phyloP scores from a whole-genome alignment of 2,113 vertebrate species.

The Ailuropoda melanoleuca region DNA sequence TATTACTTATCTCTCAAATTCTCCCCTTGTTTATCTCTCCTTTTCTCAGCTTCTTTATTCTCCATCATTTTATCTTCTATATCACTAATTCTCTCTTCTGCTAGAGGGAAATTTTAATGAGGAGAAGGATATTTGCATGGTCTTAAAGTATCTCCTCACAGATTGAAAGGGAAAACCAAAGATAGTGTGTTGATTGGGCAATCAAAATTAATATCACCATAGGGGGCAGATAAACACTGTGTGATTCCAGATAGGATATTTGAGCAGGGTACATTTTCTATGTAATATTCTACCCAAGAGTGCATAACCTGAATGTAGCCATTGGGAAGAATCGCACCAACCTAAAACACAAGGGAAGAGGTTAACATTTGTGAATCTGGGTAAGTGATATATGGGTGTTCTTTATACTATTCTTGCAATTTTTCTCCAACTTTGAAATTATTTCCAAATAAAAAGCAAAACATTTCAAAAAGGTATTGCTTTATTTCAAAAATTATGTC shows the following conservation, averaged over 20 bases:
- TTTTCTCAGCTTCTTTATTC: background rate
- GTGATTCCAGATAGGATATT: background rate
- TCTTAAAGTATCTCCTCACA: background rate
- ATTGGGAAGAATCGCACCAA: background rate
- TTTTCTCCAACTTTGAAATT: background rate
- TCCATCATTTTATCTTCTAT: background rate
- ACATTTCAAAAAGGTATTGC: background rate
- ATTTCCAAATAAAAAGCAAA: conserved; percentile 15
- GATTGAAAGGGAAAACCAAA: background rate
- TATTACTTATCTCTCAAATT: too few species aligned
- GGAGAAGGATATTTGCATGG: background rate
- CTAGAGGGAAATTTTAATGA: background rate
- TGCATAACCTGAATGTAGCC: background rate
- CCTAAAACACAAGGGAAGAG: background rate
- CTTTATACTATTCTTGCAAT: background rate
- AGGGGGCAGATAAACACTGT: background rate
- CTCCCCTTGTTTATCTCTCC: too few species aligned
- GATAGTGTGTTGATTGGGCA: background rate
- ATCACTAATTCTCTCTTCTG: background rate
- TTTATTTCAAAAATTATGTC: background rate
- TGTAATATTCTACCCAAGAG: background rate
- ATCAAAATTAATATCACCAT: background rate
- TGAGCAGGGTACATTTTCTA: background rate
- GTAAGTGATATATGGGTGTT: background rate
- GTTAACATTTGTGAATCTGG: background rate